Evolutionary conservation across 1,140 invertebrate species (phyloP).

Genomic region (Danaus plexippus): DNA sequence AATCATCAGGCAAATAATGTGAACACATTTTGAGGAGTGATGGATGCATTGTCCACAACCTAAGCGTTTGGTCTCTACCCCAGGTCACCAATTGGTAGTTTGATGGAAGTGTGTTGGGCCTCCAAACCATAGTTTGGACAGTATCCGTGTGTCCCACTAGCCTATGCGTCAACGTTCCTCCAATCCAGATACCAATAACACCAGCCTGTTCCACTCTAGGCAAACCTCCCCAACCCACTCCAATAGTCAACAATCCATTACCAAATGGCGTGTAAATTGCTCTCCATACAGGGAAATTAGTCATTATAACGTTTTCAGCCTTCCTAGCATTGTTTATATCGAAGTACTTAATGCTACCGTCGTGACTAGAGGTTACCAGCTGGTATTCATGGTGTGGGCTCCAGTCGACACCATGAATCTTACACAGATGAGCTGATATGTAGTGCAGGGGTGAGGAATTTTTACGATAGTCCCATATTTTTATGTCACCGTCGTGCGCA

Average conservation of each 20-base stretch:
- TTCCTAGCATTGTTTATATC: conserved; percentile 88
- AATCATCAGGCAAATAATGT: conserved; percentile 71
- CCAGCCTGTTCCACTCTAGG: conserved; percentile 67
- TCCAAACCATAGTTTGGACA: conserved; percentile 95
- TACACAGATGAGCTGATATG: conserved; percentile 92
- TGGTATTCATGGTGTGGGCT: conserved; percentile 88
- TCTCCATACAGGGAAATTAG: conserved; percentile 92
- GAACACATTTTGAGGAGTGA: conserved; percentile 83
- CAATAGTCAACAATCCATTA: conserved; percentile 91
- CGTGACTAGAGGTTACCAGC: conserved; percentile 93
- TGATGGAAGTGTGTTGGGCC: conserved; percentile 75
- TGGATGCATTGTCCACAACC: conserved; percentile 92
- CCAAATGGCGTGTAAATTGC: conserved; percentile 95
- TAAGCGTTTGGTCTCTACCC: conserved; percentile 93
- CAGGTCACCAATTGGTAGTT: conserved; percentile 95
- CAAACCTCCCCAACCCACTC: conserved; percentile 68
- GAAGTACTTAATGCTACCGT: conserved; percentile 95
- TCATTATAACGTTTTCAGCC: conserved; percentile 86
- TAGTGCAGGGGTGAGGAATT: conserved; percentile 90
- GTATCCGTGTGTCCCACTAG: conserved; percentile 95
- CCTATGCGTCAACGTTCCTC: conserved; percentile 55
- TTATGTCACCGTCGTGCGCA: conserved; percentile 94
- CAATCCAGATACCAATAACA: conserved; percentile 67
- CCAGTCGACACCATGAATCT: conserved; percentile 96
- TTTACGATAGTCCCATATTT: conserved; percentile 96